Evolutionary conservation across 1,140 invertebrate genomes (phyloP), one percentile per base, ranked within the genome.

Genomic region (Euglossa dilemma): DNA sequence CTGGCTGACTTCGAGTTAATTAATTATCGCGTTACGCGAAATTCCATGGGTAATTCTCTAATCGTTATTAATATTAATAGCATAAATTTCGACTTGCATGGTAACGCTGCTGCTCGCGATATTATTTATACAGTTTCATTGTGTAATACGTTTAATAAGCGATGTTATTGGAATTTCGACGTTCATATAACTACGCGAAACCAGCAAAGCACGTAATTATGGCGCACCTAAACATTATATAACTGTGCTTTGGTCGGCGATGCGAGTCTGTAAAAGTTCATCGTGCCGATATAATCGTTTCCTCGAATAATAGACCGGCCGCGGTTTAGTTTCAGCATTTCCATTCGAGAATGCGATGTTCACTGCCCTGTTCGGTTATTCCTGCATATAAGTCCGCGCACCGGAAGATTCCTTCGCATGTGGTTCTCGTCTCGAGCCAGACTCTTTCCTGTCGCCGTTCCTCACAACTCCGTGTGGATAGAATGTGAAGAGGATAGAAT

Each of bases 391-490:
- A 36, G 47, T 6, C 28, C 25, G 45, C 25, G 9, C 23, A 20
- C 1, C 59, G 16, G n/a, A 6, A 36, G 59, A 64, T 75, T 52
- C 47, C 47, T 64, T 36, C 25, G 45, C 25, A 20, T 52, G 25
- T 28, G n/a, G 25, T 64, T 56, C 28, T 54, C 11, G 12, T 54
- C 14, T 36, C 20, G 45, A 43, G 16, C 61, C 28, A 25, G 16
- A 43, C 61, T 23, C 61, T 76, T 36, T 20, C 50, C 50, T 43
- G 23, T 66, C 11, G 43, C n/a, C 56, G 36, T 36, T 43, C 23
- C 61, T 50, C 25, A 66, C 36, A 77, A 28, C 47, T 54, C 25
- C 66, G 74, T 66, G 66, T 61, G 66, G 66, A 77, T 66, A 77
- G 50, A 77, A 66, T 50, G 28, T n/a, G 25, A n/a, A 54, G 14